These are phyloP conservation scores for Thalassarche chlororhynchos DNA, from an alignment of 2,113 vertebrate genomes.

Conservation along the genomic window DNA sequence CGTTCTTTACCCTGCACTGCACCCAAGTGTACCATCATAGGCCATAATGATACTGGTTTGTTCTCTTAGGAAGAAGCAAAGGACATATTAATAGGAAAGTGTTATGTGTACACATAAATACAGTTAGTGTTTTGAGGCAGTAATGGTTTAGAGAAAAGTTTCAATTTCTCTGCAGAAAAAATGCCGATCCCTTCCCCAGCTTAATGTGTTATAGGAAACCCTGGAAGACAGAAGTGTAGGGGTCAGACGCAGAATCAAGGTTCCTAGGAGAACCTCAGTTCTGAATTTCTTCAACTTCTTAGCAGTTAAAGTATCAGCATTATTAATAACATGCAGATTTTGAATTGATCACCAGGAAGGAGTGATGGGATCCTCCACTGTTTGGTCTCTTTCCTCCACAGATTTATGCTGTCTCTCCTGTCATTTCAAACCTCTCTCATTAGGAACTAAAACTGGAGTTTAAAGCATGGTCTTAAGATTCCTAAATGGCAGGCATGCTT, in stretches of 20 bases:
- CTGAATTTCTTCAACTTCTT: neutral
- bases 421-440: neutral
- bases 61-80: neutral
- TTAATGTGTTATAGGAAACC: neutral
- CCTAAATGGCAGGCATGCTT: neutral
- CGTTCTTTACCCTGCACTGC: neutral
- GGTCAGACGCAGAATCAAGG: neutral
- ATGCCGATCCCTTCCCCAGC: neutral
- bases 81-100: neutral
- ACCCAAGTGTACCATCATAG: rapidly evolving
- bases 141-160: neutral
- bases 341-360: neutral
- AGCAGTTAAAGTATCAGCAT: neutral
- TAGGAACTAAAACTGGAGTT: neutral
- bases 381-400: neutral
- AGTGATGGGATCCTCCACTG: neutral
- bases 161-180: neutral
- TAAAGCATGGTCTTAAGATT: neutral
- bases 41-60: neutral
- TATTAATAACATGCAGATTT: neutral
- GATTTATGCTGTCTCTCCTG: neutral
- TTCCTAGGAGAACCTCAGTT: neutral
- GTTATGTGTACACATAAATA: neutral
- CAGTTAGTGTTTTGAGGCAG: neutral
- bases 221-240: neutral